Evolutionary conservation across 2,113 vertebrate genomes (phyloP), one percentile per base, ranked within the genome.

Genomic region (Cichladusa arquata): DNA sequence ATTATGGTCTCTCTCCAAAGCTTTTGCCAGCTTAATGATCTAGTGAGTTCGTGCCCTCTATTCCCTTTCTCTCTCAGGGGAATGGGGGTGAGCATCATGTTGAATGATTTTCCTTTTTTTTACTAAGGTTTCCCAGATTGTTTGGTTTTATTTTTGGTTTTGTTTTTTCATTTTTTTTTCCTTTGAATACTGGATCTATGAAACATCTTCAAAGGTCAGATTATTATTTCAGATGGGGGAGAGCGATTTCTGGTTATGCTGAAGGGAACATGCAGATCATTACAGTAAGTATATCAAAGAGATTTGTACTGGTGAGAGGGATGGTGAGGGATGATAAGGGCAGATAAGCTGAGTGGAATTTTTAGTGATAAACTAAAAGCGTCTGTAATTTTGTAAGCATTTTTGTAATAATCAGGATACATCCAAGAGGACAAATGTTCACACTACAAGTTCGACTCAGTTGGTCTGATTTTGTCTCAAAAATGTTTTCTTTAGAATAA

Each of bases 371-470:
- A 96, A 93, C 96, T 97, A 88, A 88, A 97, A 92, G 47, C 3
- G 2, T 83, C 9, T 36, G 80, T 86, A 70, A 73, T 90, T 97
- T 92, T 95, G 51, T 92, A 95, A 93, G 83, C 95, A 56, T 89
- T 97, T 97, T 98, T 97, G 95, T 97, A 97, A 91, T 81, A 69
- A 96, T 80, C 72, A 25, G 69, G 77, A 57, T 22, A 82, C 45
- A 65, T 26, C 64, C 14, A 38, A 74, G 73, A 80, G 88, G 91
- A 92, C 62, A 81, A 86, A 50, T 3, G 23, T 66, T 82, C 69
- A 50, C 57, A 14, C 93, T 95, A 51, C 76, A 48, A 38, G 26
- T 91, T 94, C 91, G 38, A 64, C 91, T 93, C 93, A 56, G 76
- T 94, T 67, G 87, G 72, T 96, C 93, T 94, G 95, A 74, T 92